These are phyloP conservation scores for Leontocebus nigricollis DNA, from an alignment of 2,797 vertebrate genomes.

Conservation along the genomic window DNA sequence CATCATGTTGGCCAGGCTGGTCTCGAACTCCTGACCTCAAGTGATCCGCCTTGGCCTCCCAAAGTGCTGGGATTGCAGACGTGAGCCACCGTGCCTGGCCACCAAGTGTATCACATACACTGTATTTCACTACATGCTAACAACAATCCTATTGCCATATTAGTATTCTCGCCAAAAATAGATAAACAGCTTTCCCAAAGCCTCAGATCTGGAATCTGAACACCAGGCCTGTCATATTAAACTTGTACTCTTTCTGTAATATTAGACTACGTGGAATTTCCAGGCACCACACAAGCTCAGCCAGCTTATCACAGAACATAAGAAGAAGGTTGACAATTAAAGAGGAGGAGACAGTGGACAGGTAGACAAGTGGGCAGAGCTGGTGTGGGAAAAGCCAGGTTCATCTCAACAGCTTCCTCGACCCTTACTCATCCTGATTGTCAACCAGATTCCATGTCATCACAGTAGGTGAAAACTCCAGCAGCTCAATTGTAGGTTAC, in stretches of 20 bases:
- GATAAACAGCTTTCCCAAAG: background rate
- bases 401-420: background rate
- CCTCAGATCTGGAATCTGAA: background rate
- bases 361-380: background rate
- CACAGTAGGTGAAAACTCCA: background rate
- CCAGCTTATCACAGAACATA: background rate
- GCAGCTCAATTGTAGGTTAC: slow-evolving; percentile 66
- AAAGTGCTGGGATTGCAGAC: background rate
- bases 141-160: background rate
- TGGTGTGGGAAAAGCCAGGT: background rate
- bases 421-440: background rate
- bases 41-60: background rate
- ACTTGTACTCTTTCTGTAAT: background rate
- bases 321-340: background rate
- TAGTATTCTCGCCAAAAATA: background rate
- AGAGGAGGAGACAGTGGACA: background rate
- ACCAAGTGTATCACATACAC: too few relatives aligned
- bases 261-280: background rate
- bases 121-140: background rate
- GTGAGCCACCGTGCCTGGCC: background rate
- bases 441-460: background rate
- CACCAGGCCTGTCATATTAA: background rate
- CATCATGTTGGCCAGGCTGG: background rate
- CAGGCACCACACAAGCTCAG: background rate
- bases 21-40: background rate